Conservation (phyloP, 2,113 vertebrate genomes). For the Potamarius usumacintae region DNA sequence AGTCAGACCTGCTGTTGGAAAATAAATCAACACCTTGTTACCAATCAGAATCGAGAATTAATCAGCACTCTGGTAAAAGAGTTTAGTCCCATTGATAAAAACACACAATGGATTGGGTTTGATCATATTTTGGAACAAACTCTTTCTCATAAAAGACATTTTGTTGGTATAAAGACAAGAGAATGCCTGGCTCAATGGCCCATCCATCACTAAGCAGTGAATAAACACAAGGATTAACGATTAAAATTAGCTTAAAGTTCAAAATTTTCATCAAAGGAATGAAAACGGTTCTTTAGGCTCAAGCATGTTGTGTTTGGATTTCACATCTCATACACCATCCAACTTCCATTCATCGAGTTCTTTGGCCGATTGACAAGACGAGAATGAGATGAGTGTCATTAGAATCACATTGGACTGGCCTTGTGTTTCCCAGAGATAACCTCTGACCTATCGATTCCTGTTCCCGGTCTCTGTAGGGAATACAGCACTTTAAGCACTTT, state of each 20-base stretch:
- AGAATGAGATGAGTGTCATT: conserved; percentile 43
- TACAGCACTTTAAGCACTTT: conserved; percentile 5
- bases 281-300: not conserved
- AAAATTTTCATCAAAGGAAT: not conserved
- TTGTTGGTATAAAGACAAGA: not conserved
- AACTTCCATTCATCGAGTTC: not conserved
- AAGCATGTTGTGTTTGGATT: not conserved
- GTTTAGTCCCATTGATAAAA: not conserved
- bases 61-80: not conserved
- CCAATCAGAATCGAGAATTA: not conserved
- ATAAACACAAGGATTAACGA: not conserved
- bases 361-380: conserved; percentile 37
- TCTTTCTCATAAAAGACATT: not conserved
- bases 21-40: not conserved
- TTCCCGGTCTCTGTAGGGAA: conserved; percentile 10
- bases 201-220: not conserved
- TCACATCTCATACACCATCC: not conserved
- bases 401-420: conserved; percentile 48
- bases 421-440: conserved; percentile 49
- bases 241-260: not conserved
- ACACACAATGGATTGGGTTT: not conserved
- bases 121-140: not conserved
- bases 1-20: not conserved
- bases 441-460: conserved; percentile 53
- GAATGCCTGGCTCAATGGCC: not conserved